Conservation (phyloP, 2,888 invertebrate genomes). For the Torymus aiolomorphi region DNA sequence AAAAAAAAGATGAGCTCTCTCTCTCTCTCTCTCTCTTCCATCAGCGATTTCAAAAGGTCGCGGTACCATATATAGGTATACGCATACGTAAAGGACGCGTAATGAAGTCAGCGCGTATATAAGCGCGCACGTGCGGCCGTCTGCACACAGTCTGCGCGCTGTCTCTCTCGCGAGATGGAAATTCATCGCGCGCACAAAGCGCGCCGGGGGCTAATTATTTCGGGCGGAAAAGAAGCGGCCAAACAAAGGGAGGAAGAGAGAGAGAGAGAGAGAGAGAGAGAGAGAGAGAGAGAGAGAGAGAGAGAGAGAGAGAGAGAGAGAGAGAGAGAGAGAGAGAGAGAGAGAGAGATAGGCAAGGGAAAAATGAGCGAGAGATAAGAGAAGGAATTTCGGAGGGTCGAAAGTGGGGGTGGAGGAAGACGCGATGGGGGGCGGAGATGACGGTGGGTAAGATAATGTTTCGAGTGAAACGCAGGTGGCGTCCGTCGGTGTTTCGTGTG, state of each 20-base stretch:
- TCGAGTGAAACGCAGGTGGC: too few species aligned
- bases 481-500: too few species aligned
- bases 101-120: conserved; percentile 3
- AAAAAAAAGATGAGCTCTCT: too few species aligned
- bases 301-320: neutral
- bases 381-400: too few species aligned
- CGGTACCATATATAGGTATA: too few species aligned
- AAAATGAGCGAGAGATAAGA: conserved; percentile 1
- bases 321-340: neutral
- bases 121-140: neutral
- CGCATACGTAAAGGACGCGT: neutral
- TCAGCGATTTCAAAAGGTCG: conserved; percentile 19
- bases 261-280: neutral
- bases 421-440: too few species aligned
- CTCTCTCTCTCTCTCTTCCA: neutral
- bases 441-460: too few species aligned
- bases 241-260: neutral
- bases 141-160: conserved; percentile 5
- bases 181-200: conserved; percentile 30
- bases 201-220: conserved; percentile 37
- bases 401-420: too few species aligned
- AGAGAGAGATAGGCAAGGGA: neutral
- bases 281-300: neutral
- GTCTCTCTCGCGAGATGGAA: conserved; percentile 3
- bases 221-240: neutral